A percentile compares a stretch with the other conserved stretches of the same genome.
Conservation (phyloP, 2,888 invertebrate species). For the Coremacera marginata region DNA sequence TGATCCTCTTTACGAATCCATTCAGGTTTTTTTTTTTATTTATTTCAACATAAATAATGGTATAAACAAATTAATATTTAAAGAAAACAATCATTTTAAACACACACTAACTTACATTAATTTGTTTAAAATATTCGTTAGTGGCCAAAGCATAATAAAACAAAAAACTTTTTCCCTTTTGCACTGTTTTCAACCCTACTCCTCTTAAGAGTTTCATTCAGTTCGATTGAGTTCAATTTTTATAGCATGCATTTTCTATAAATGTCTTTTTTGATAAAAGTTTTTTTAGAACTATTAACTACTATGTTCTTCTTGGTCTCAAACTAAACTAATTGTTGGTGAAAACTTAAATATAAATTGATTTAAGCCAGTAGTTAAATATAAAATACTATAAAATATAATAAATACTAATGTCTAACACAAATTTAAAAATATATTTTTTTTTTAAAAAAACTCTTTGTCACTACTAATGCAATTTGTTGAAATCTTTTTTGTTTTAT, state of each 20-base stretch:
- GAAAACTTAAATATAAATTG: constrained; percentile 34
- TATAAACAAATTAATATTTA: not conserved
- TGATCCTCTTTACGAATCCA: too few species aligned
- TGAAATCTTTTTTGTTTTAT: not conserved
- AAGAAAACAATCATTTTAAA: not conserved
- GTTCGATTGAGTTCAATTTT: constrained; percentile 49
- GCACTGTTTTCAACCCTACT: constrained; percentile 45
- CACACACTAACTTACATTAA: not conserved
- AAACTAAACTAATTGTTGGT: constrained; percentile 38
- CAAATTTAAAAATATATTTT: not conserved
- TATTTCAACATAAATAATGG: not conserved
- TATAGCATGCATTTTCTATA: constrained; percentile 64
- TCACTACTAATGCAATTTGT: not conserved
- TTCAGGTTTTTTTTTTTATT: not conserved
- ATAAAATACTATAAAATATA: not conserved
- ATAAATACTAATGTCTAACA: not conserved
- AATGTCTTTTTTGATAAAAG: constrained; percentile 60
- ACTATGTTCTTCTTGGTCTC: constrained; percentile 36
- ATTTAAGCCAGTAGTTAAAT: not conserved
- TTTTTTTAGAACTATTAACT: constrained; percentile 23
- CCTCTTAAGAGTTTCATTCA: constrained; percentile 59
- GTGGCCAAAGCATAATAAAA: not conserved
- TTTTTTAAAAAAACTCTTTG: not conserved
- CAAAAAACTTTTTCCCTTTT: not conserved
- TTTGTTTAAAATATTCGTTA: constrained; percentile 3